phyloP scores from a whole-genome alignment of 2,888 invertebrate species.

The Oscheius sp. region DNA sequence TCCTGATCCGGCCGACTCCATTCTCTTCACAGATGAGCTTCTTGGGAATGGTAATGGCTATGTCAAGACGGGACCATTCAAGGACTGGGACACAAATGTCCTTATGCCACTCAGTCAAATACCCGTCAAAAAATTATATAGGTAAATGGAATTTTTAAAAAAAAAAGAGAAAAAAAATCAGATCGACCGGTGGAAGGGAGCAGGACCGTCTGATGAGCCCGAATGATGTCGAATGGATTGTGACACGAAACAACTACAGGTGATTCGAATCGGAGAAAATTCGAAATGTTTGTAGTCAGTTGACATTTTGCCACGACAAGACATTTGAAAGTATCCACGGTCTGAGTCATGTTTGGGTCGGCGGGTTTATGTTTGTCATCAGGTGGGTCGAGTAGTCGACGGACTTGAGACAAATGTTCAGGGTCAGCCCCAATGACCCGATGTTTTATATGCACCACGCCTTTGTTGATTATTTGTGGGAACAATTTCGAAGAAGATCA shows the following conservation, averaged over 20 bases:
- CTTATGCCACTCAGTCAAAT: conserved; percentile 70
- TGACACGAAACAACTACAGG: conserved; percentile 60
- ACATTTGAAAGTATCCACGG: conserved; percentile 72
- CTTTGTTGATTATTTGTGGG: conserved; percentile 72
- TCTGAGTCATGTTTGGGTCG: conserved; percentile 72
- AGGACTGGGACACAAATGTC: conserved; percentile 72
- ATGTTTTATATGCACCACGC: conserved; percentile 72
- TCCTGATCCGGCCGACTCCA: conserved; percentile 70
- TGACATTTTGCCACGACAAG: conserved; percentile 71
- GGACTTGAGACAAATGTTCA: neutral
- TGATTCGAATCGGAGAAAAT: conserved; percentile 44
- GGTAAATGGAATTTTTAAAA: conserved; percentile 46
- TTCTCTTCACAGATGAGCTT: conserved; percentile 70
- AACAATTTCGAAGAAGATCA: conserved; percentile 66
- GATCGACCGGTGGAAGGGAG: conserved; percentile 68
- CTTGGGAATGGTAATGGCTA: conserved; percentile 72
- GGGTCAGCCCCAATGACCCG: conserved; percentile 64
- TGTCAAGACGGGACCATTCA: conserved; percentile 64
- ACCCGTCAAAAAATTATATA: conserved; percentile 69
- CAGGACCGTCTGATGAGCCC: conserved; percentile 68
- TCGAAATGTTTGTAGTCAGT: conserved; percentile 39
- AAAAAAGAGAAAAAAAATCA: conserved; percentile 18
- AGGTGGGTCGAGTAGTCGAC: conserved; percentile 48
- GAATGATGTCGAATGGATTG: conserved; percentile 68
- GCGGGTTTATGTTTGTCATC: conserved; percentile 73